A percentile compares a stretch with the other conserved stretches of the same genome.
phyloP scores from a whole-genome alignment of 2,797 vertebrate species.

The Brotula barbata region DNA sequence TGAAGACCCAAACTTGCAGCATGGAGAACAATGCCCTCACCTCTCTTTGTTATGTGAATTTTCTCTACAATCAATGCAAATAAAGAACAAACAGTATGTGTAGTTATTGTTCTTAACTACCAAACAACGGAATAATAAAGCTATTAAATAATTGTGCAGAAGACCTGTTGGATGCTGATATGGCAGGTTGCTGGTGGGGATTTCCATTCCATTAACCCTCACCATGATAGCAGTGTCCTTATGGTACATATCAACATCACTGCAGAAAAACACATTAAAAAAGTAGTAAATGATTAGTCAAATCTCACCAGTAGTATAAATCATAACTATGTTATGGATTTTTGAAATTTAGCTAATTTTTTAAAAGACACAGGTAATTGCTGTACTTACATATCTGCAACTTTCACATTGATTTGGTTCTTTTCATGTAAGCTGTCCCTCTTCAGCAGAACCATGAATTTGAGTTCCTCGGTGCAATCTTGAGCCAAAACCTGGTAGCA shows the following conservation, averaged over 20 bases:
- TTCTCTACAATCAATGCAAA: slow-evolving; percentile 50
- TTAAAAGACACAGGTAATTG: background rate
- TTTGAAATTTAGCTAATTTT: background rate
- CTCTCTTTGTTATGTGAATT: slow-evolving; percentile 66
- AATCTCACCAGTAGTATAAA: background rate
- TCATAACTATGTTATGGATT: background rate
- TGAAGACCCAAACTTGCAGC: slow-evolving; percentile 77
- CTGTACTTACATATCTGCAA: slow-evolving; percentile 78
- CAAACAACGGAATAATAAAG: background rate
- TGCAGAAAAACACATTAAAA: slow-evolving; percentile 55
- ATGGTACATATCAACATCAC: slow-evolving; percentile 78
- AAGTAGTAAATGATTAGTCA: background rate
- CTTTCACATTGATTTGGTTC: slow-evolving; percentile 74
- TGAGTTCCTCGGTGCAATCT: slow-evolving; percentile 82
- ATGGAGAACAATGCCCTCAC: slow-evolving; percentile 69
- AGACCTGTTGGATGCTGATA: slow-evolving; percentile 68
- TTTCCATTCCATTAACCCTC: slow-evolving; percentile 77
- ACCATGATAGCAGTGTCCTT: slow-evolving; percentile 56
- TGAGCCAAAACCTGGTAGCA: slow-evolving; percentile 83
- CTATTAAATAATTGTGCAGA: background rate
- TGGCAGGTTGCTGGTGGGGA: slow-evolving; percentile 62
- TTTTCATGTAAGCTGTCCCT: slow-evolving; percentile 64
- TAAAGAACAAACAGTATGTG: background rate
- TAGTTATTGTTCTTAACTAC: background rate
- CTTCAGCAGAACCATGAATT: slow-evolving; percentile 83